Evolutionary conservation across 30 jellyfish, hydroid and myxozoan genomes (phyloP), one percentile per base, ranked within the genome.

Genomic region (Aurelia aurita): DNA sequence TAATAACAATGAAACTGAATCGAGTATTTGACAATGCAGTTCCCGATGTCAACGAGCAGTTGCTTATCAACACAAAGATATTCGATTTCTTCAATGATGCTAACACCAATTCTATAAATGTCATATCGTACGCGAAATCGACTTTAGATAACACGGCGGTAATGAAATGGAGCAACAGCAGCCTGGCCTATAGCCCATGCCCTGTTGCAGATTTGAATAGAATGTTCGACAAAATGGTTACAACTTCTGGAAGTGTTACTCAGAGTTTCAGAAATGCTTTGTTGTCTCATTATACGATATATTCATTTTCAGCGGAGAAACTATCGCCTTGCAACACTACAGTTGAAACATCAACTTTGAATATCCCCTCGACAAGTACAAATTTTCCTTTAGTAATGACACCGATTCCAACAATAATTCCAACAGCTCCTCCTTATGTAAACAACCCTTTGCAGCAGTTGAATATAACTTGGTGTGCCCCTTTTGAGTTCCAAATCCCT

Each of bases 11-110:
- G 61, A 76, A 77, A 6, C 43, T 88, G n/a, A 85, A 67, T 51
- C 58, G 97, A 43, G 81, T 87, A 43, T 93, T 81, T 74, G 99
- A 85, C 55, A 44, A 26, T 43, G 39, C 91, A 5, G 66, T 96
- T 44, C 92, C 98, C 4, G 98, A 95, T 46, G 89, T 95, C 34
- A 84, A 77, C 57, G 94, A 92, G 76, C 97, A 95, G 86, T 68
- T 95, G 3, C 64, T 89, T 18, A 73, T 95, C 6, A 72, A 58
- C 47, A 89, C 98, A 8, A 90, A 89, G 77, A 80, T 89, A 3
- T 69, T 95, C 22, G 75, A 78, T 18, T 95, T 23, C 73, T 57
- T 84, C 47, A 92, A 94, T 15, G 98, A 95, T 69, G 70, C 65
- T 10, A 82, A 76, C 78, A 61, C 77, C 18, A 70, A 89, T 9